phyloP scores from a whole-genome alignment of 2,113 vertebrate species.

The Heptranchias perlo region DNA sequence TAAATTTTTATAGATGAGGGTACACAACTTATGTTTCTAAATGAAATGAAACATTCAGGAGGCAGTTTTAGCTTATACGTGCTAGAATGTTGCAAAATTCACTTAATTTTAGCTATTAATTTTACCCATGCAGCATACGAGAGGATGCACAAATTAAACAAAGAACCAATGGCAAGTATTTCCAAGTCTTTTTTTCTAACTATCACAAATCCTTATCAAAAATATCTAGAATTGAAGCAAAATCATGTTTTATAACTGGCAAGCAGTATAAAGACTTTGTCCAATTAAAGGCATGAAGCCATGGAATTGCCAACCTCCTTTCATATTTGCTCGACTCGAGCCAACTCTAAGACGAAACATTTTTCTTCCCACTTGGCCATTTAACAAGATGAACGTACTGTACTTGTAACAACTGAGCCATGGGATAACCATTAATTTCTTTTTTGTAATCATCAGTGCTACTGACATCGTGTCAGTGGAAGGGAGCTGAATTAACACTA shows the following conservation, averaged over 20 bases:
- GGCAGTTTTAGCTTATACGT: background rate
- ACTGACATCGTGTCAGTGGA: background rate
- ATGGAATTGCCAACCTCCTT: too few relatives aligned
- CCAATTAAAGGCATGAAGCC: too few relatives aligned
- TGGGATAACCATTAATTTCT: background rate
- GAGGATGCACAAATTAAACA: background rate
- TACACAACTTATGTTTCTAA: background rate
- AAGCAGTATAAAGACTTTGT: too few relatives aligned
- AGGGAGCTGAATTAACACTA: background rate
- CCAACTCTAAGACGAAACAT: too few relatives aligned
- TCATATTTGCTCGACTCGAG: too few relatives aligned
- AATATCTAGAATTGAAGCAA: too few relatives aligned
- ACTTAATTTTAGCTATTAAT: background rate
- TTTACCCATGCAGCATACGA: background rate
- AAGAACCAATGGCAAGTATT: background rate
- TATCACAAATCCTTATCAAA: background rate
- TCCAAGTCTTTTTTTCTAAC: background rate
- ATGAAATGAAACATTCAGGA: too few relatives aligned
- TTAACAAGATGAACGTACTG: background rate
- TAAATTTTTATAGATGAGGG: background rate
- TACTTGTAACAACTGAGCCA: background rate
- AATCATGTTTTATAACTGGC: too few relatives aligned
- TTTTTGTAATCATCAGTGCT: background rate
- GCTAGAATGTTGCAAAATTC: background rate
- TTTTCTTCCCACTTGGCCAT: too few relatives aligned